Percentiles rank a stretch among this genome's conserved stretches.
These are phyloP conservation scores for Drosophila nikananu DNA, from an alignment of 1,140 invertebrate species.

Conservation along the genomic window DNA sequence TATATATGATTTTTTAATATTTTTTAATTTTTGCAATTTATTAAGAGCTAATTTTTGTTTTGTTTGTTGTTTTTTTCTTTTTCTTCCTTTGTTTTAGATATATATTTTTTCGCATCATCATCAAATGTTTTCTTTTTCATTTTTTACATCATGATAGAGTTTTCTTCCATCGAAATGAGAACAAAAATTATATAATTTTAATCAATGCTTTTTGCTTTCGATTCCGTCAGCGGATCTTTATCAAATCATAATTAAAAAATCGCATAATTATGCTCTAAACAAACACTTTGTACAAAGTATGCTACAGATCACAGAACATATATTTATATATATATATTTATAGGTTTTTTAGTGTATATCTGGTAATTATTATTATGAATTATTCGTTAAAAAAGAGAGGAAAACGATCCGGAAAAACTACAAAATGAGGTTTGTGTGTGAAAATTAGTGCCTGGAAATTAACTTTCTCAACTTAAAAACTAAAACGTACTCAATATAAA, in stretches of 20 bases:
- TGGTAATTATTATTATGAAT: slow-evolving; percentile 61
- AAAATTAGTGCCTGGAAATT: slow-evolving; percentile 68
- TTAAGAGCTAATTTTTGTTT: slow-evolving; percentile 43
- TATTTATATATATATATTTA: slow-evolving; percentile 72
- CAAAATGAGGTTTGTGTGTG: slow-evolving; percentile 71
- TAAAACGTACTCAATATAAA: slow-evolving; percentile 58
- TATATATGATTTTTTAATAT: slow-evolving; percentile 64
- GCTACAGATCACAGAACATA: slow-evolving; percentile 85
- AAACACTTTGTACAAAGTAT: slow-evolving; percentile 85
- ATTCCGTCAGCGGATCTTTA: slow-evolving; percentile 37
- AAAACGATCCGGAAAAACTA: slow-evolving; percentile 66
- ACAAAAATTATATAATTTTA: slow-evolving; percentile 41
- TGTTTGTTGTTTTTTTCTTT: slow-evolving; percentile 22
- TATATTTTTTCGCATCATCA: slow-evolving; percentile 47
- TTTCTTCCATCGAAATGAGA: slow-evolving; percentile 41
- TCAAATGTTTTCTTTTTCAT: slow-evolving; percentile 37
- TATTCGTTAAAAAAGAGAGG: slow-evolving; percentile 52
- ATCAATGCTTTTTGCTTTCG: slow-evolving; percentile 33
- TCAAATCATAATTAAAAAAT: slow-evolving; percentile 70
- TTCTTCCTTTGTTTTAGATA: slow-evolving; percentile 26
- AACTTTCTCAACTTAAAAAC: slow-evolving; percentile 50
- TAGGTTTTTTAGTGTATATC: slow-evolving; percentile 62
- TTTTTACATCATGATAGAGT: slow-evolving; percentile 54
- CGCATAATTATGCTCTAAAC: slow-evolving; percentile 79
- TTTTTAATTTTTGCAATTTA: slow-evolving; percentile 52